These are phyloP conservation scores for Calypte anna DNA, from an alignment of 2,113 vertebrate genomes.

Conservation along the genomic window DNA sequence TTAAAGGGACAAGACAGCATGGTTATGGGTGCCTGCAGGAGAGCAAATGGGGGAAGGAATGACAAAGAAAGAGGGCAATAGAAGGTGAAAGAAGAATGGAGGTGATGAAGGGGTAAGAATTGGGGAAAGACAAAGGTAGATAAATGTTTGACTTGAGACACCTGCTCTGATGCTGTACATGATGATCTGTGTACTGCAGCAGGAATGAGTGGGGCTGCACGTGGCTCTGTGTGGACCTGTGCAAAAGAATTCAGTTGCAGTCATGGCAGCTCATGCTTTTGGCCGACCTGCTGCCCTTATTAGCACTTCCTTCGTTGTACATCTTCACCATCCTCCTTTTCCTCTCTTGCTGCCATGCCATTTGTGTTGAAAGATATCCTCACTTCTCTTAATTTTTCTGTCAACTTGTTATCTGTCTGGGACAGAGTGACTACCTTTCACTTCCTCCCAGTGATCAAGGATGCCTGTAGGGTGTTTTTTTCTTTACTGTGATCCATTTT, in stretches of 20 bases:
- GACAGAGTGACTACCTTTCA: not conserved
- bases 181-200: too few species aligned
- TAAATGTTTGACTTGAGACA: not conserved
- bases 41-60: not conserved
- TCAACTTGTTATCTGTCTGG: rapidly evolving
- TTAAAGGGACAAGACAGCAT: not conserved
- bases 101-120: not conserved
- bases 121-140: rapidly evolving
- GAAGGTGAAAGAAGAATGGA: not conserved
- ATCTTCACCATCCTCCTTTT: not conserved
- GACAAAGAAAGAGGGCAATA: not conserved
- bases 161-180: too few species aligned
- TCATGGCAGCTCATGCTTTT: not conserved
- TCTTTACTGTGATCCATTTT: not conserved
- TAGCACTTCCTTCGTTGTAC: not conserved
- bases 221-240: not conserved
- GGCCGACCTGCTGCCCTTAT: not conserved
- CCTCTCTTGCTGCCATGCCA: not conserved
- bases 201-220: not conserved
- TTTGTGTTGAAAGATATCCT: not conserved
- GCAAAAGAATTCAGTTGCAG: too few species aligned
- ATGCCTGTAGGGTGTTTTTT: not conserved
- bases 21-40: not conserved
- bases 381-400: not conserved
- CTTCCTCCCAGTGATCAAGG: not conserved